Base-by-base conservation (phyloP, 1,140 invertebrate species). In the Periplaneta americana region DNA sequence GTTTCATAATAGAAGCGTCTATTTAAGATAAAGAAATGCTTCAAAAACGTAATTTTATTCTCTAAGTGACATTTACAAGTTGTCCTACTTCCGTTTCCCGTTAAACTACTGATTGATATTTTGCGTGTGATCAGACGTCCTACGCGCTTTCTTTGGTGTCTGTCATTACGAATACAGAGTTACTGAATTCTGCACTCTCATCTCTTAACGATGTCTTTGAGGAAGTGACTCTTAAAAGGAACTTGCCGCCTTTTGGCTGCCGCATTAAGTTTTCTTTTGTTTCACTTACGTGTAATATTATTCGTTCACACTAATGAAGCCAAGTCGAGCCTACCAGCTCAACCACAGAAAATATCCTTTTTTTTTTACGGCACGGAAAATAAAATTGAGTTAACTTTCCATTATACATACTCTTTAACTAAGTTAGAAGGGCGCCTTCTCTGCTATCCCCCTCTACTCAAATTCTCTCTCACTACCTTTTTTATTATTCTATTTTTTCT, bases 301-400 rank as follows among this genome's bases (percentile, higher is more conserved):
- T 66, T 66, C 48, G 48, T 66, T 66, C 22, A 66, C 48, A 28
- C 48, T 66, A 66, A 66, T 66, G 48, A 66, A 66, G 48, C 48
- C 48, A 66, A 66, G 48, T 66, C 8, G 28, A 66, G 22, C 22
- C 22, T 28, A 28, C 39, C 39, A 48, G 39, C 39, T 28, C 8
- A 66, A 28, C 48, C 48, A n/a, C 48, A 66, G 48, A 66, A 66
- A n/a, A 15, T 48, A 66, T 66, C 48, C 48, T 28, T 28, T 66
- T 28, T n/a, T 66, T 66, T 28, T 66, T n/a, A 66, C 48, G 28
- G 48, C 22, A 66, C 28, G 48, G 48, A 78, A 78, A 37, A 78
- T 78, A 78, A 78, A 78, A 78, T 78, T 48, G 77, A 78, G 77
- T 78, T 78, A 78, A 78, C 34, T 78, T 48, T 48, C 77, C 77